A percentile compares a stretch with the other conserved stretches of the same genome.
phyloP scores from a whole-genome alignment of 2,113 vertebrate genomes.

The Colius striatus region DNA sequence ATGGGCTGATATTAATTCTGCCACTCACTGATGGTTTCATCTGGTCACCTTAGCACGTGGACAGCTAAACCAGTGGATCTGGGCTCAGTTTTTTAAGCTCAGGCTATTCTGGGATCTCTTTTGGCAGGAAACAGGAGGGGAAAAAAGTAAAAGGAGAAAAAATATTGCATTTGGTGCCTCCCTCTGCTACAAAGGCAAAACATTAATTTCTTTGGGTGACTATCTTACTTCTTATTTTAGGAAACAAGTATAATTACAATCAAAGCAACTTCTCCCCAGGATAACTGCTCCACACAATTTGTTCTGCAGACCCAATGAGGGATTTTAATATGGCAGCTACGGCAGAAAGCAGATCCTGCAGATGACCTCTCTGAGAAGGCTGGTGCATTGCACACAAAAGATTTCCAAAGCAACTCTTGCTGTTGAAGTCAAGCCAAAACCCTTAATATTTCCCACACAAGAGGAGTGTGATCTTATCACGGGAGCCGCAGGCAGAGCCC shows the following conservation, averaged over 20 bases:
- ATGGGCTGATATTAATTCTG: neutral
- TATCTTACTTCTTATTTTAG: neutral
- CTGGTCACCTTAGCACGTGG: fast-evolving
- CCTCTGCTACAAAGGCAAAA: neutral
- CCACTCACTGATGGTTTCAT: neutral
- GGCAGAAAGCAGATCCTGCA: neutral
- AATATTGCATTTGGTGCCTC: neutral
- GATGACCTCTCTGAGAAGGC: neutral
- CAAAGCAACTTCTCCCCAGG: neutral
- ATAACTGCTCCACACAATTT: neutral
- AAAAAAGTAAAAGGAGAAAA: neutral
- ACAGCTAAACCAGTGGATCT: neutral
- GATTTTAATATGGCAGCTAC: neutral
- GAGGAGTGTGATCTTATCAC: neutral
- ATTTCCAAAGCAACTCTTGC: neutral
- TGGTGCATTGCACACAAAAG: neutral
- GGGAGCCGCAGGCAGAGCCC: neutral
- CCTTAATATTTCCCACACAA: neutral
- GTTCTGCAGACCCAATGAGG: neutral
- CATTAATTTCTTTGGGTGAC: neutral
- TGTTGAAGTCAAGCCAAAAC: constrained; percentile 15
- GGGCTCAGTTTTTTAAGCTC: neutral
- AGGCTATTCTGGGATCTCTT: neutral
- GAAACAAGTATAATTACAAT: neutral
- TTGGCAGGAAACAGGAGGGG: neutral